Percentiles rank a stretch among this genome's conserved stretches.
phyloP scores from a whole-genome alignment of 1,140 invertebrate species.

The Lepidostoma basale region DNA sequence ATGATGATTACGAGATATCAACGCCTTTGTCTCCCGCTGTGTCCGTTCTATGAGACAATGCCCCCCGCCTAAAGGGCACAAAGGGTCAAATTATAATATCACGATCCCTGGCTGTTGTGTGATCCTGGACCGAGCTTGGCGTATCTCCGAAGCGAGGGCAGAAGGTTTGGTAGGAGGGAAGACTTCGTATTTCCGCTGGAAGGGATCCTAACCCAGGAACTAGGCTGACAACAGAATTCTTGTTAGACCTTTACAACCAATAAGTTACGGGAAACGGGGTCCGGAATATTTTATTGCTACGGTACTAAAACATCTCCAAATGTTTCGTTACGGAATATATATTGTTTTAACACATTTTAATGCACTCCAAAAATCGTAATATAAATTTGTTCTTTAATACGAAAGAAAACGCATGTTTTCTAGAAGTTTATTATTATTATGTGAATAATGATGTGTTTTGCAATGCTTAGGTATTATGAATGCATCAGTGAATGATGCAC shows the following conservation, averaged over 20 bases:
- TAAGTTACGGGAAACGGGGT: constrained; percentile 14
- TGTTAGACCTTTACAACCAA: constrained; percentile 12
- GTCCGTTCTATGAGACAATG: constrained; percentile 13
- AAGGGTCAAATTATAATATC: neutral
- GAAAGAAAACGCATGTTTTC: too few species aligned
- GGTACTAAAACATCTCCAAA: too few species aligned
- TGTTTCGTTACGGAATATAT: too few species aligned
- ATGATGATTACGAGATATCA: neutral
- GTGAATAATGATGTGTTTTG: too few species aligned
- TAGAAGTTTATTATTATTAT: too few species aligned
- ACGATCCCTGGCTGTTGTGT: neutral
- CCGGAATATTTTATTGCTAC: constrained; percentile 6
- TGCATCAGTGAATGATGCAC: too few species aligned
- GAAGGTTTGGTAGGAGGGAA: neutral
- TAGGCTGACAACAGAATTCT: constrained; percentile 11
- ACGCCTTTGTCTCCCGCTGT: constrained; percentile 18
- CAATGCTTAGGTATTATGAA: too few species aligned
- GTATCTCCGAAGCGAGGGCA: neutral
- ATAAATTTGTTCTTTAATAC: too few species aligned
- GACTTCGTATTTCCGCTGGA: neutral
- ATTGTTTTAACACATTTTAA: too few species aligned
- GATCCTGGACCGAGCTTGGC: neutral
- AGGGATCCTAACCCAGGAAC: constrained; percentile 7
- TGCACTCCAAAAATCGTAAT: too few species aligned
- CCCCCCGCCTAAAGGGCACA: constrained; percentile 13